Conservation (phyloP, 2,113 vertebrate species). For the Himantopus leucocephalus region DNA sequence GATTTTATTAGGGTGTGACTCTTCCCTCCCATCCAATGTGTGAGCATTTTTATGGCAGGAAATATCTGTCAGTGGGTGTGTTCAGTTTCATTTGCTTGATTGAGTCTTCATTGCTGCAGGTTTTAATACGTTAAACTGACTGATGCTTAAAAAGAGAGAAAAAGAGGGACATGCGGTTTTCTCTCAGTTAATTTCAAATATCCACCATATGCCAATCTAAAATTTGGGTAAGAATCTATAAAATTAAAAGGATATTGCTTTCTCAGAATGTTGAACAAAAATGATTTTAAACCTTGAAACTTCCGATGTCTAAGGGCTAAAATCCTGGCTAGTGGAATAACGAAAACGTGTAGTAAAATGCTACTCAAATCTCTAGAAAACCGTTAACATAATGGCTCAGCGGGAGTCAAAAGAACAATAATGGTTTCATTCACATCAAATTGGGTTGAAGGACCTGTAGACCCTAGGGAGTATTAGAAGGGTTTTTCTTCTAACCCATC, state of each 20-base stretch:
- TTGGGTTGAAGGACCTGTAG: constrained; percentile 55
- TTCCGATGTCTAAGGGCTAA: background rate
- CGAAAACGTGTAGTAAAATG: background rate
- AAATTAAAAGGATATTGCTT: background rate
- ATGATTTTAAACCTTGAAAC: background rate
- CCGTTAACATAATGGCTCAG: constrained; percentile 13
- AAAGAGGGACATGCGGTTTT: fast-evolving
- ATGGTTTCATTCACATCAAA: constrained; percentile 57
- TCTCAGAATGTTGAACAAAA: background rate
- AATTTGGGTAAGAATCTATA: fast-evolving
- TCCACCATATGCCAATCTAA: fast-evolving
- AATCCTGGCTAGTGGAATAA: background rate
- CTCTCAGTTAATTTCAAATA: background rate
- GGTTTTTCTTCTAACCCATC: background rate
- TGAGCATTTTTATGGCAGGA: constrained; percentile 39
- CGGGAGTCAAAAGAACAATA: constrained; percentile 33
- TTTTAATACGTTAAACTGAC: background rate
- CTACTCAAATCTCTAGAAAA: background rate
- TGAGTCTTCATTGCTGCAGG: background rate
- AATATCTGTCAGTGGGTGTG: background rate
- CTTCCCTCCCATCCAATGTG: background rate
- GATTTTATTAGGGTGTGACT: background rate
- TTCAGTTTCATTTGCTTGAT: background rate
- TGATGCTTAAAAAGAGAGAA: background rate
- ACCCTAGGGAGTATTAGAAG: constrained; percentile 2